Conservation (phyloP, 1,140 invertebrate genomes). For the Rhynchophorus ferrugineus region DNA sequence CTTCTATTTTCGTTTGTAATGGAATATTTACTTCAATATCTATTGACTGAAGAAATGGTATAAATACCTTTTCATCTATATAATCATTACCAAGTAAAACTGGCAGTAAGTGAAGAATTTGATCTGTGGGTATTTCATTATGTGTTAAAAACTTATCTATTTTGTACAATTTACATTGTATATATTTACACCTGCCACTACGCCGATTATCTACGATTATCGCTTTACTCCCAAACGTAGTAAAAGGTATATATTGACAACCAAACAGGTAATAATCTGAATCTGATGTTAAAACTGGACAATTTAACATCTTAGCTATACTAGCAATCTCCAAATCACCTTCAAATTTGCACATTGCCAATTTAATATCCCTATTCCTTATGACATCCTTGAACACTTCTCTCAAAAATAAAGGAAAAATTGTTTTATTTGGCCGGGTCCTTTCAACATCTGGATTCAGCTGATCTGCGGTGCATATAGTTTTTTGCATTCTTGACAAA, state of each 20-base stretch:
- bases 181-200: slow-evolving; percentile 37
- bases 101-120: slow-evolving; percentile 66
- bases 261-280: slow-evolving; percentile 89
- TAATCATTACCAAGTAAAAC: slow-evolving; percentile 83
- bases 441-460: slow-evolving; percentile 43
- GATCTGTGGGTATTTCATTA: slow-evolving; percentile 56
- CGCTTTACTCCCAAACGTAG: slow-evolving; percentile 41
- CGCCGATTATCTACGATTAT: slow-evolving; percentile 11
- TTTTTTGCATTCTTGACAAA: slow-evolving; percentile 52
- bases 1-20: slow-evolving; percentile 54
- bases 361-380: slow-evolving; percentile 53
- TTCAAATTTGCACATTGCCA: slow-evolving; percentile 71
- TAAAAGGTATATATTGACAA: slow-evolving; percentile 70
- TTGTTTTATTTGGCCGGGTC: slow-evolving; percentile 36
- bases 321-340: slow-evolving; percentile 79
- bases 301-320: slow-evolving; percentile 64
- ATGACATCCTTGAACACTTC: slow-evolving; percentile 66
- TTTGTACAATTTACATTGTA: slow-evolving; percentile 64
- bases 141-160: slow-evolving; percentile 57
- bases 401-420: slow-evolving; percentile 63
- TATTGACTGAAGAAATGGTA: slow-evolving; percentile 59
- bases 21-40: slow-evolving; percentile 50
- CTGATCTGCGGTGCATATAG: slow-evolving; percentile 49
- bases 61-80: slow-evolving; percentile 57
- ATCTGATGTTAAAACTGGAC: slow-evolving; percentile 81